Conservation (phyloP, 1,140 invertebrate species). For the Drosophila arizonae region DNA sequence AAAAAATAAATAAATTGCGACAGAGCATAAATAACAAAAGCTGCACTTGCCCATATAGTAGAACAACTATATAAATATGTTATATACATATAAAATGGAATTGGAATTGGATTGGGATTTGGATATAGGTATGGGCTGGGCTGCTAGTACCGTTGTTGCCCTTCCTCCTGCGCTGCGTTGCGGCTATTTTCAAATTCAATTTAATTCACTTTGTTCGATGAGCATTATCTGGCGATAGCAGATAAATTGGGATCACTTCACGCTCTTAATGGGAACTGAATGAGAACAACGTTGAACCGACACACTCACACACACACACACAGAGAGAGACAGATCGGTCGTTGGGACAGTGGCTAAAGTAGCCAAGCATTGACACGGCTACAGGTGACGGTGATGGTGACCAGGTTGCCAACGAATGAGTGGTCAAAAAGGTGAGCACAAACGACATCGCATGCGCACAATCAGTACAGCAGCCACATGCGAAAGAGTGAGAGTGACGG, state of each 20-base stretch:
- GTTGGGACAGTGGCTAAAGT: constrained; percentile 55
- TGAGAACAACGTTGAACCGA: background rate
- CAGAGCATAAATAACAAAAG: constrained; percentile 59
- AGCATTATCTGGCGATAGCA: constrained; percentile 82
- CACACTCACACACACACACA: constrained; percentile 1
- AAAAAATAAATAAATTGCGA: constrained; percentile 69
- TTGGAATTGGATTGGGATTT: constrained; percentile 8
- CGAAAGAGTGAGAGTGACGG: constrained; percentile 33
- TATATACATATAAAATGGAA: constrained; percentile 23
- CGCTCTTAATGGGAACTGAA: constrained; percentile 78
- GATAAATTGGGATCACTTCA: constrained; percentile 83
- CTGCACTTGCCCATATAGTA: constrained; percentile 38
- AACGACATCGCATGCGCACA: constrained; percentile 81
- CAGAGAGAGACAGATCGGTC: background rate
- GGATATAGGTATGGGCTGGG: background rate
- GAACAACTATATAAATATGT: constrained; percentile 15
- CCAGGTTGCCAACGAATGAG: constrained; percentile 58
- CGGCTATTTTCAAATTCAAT: constrained; percentile 76
- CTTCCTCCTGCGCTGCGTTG: constrained; percentile 8
- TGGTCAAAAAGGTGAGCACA: constrained; percentile 78
- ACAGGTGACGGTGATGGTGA: constrained; percentile 29
- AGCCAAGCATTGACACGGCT: constrained; percentile 45
- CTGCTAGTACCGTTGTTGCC: background rate
- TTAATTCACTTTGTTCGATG: constrained; percentile 83
- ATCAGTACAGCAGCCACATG: constrained; percentile 56